Evolutionary conservation across 2,797 vertebrate genomes (phyloP).

Genomic region (Sebastes ruberrimus): DNA sequence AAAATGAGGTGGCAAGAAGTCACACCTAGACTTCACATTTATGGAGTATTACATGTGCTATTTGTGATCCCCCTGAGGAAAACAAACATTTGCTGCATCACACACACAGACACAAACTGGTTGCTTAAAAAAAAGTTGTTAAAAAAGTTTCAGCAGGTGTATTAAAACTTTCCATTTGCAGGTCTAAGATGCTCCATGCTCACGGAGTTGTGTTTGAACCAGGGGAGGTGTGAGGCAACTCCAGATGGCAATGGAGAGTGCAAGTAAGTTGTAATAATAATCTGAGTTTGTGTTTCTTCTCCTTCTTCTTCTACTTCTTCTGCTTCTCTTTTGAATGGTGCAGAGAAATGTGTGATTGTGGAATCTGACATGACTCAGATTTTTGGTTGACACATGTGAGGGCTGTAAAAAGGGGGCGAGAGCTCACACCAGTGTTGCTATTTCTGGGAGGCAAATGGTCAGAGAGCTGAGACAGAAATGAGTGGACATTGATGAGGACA

Average conservation of each 20-base stretch:
- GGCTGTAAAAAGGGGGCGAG: conserved; percentile 42
- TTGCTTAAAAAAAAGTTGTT: not conserved
- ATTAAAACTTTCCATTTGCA: conserved; percentile 74
- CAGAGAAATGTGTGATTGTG: conserved; percentile 2
- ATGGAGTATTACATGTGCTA: conserved; percentile 3
- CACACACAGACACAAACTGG: not conserved
- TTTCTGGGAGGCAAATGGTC: conserved; percentile 65
- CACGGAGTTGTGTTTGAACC: conserved; percentile 89
- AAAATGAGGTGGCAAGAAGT: conserved; percentile 67
- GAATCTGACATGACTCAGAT: conserved; percentile 24
- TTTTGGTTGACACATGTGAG: conserved; percentile 61
- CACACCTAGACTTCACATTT: conserved; percentile 59
- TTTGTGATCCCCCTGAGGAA: conserved; percentile 7
- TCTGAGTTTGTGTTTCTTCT: not conserved
- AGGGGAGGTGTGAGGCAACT: conserved; percentile 87
- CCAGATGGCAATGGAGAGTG: conserved; percentile 88
- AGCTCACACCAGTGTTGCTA: conserved; percentile 54
- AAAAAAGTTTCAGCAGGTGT: conserved; percentile 18
- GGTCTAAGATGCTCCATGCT: conserved; percentile 89
- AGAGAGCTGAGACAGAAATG: conserved; percentile 78
- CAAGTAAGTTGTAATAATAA: conserved; percentile 84
- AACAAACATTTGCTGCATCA: not conserved
- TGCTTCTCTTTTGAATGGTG: not conserved
- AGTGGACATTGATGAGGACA: conserved; percentile 84
- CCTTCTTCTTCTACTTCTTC: too few species aligned